Conservation (phyloP, 1,140 invertebrate genomes). For the Papilio aristodemus region DNA sequence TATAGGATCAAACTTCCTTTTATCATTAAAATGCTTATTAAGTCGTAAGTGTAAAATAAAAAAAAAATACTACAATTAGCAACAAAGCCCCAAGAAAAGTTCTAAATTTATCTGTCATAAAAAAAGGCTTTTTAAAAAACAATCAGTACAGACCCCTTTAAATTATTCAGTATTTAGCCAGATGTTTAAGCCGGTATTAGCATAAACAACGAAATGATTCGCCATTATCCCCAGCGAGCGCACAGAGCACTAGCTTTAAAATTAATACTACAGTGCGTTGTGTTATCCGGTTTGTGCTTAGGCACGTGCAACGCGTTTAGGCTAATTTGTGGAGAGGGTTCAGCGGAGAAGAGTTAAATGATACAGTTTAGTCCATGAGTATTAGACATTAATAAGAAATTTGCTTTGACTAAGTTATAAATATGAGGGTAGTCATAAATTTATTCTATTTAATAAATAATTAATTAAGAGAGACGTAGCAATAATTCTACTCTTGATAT, state of each 20-base stretch:
- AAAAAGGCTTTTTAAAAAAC: conserved; percentile 17
- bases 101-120: background rate
- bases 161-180: conserved; percentile 14
- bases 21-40: too few species aligned
- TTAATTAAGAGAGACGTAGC: too few species aligned
- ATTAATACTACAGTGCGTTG: conserved; percentile 1
- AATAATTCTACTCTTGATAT: too few species aligned
- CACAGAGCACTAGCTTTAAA: background rate
- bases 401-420: too few species aligned
- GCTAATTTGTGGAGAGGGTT: conserved; percentile 9
- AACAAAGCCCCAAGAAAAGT: background rate
- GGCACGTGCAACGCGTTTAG: conserved; percentile 5
- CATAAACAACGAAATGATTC: conserved; percentile 15
- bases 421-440: too few species aligned
- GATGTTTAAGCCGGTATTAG: conserved; percentile 18
- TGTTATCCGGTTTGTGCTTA: background rate
- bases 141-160: background rate
- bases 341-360: background rate
- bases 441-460: too few species aligned
- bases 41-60: too few species aligned
- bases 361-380: background rate
- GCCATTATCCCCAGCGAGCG: background rate
- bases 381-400: background rate
- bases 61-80: too few species aligned
- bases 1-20: too few species aligned